phyloP scores from a whole-genome alignment of 2,797 vertebrate species.

The Erpetoichthys calabaricus region DNA sequence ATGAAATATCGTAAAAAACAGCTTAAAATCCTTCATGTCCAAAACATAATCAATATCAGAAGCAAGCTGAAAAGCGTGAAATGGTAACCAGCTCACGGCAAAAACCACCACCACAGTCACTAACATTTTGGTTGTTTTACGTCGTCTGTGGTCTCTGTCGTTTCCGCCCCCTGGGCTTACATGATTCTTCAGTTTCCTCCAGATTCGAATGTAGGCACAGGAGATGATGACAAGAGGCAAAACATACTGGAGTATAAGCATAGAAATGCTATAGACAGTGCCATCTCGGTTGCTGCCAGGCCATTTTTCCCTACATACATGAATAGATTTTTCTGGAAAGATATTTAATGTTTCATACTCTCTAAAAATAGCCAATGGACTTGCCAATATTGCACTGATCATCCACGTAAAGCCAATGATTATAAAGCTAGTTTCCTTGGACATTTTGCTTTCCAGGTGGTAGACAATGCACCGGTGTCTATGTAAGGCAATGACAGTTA shows the following conservation, averaged over 20 bases:
- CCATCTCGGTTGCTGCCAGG: constrained; percentile 61
- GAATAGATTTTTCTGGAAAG: constrained; percentile 56
- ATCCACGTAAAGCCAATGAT: constrained; percentile 78
- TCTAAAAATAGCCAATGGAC: constrained; percentile 84
- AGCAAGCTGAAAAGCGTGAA: constrained; percentile 82
- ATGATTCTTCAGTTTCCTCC: constrained; percentile 73
- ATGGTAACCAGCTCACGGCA: constrained; percentile 81
- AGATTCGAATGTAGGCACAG: constrained; percentile 73
- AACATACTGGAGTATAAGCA: constrained; percentile 72
- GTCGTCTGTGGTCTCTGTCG: constrained; percentile 53
- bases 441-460: constrained; percentile 84
- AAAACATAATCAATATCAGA: constrained; percentile 77
- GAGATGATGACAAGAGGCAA: constrained; percentile 75
- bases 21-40: constrained; percentile 76
- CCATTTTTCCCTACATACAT: constrained; percentile 83
- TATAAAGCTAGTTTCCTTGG: constrained; percentile 64
- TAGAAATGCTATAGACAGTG: constrained; percentile 72
- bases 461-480: constrained; percentile 80
- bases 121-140: constrained; percentile 88
- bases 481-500: constrained; percentile 85
- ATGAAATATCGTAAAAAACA: constrained; percentile 82
- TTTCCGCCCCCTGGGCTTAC: constrained; percentile 44
- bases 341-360: constrained; percentile 71
- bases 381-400: constrained; percentile 73
- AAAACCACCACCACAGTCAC: constrained; percentile 83